Evolutionary conservation across 2,113 vertebrate species (phyloP), one percentile per base, ranked within the genome.

Genomic region (Podarcis muralis): DNA sequence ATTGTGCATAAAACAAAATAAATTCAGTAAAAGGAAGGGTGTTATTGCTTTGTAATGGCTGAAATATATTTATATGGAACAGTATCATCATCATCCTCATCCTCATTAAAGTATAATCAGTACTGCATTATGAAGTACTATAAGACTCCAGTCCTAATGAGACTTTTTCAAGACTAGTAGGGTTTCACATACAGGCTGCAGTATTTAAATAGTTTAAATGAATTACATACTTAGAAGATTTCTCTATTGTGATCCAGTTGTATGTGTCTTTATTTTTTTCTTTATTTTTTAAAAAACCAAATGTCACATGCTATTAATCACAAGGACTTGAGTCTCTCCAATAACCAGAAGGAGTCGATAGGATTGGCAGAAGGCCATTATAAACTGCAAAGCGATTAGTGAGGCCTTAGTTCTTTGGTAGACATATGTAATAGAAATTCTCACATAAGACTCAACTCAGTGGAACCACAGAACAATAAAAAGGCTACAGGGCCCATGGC

Each of bases 381-480:
- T 91, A 92, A 92, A 90, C 92, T 92, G 88, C 92, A 91, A 94
- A 84, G 81, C 87, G 84, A 83, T 94, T 93, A 96, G 85, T 81
- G 91, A 92, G 91, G 87, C 93, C 88, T 85, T 87, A 81, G 90
- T 87, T 93, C 84, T 80, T 92, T 76, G 87, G 87, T 87, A 88
- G 84, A 68, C 94, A 84, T 27, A 12, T 4, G 1, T 92, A 93
- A 92, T 93, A 95, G 93, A 94, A 91, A 84, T 95, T 97, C 95
- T 93, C 93, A 96, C 94, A 93, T 96, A 92, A 91, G 91, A 94
- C 97, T 88, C 93, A 90, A 93, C 90, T 93, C 91, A 93, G 35
- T 92, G 92, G 96, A 96, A 94, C 81, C 57, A 0, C 65, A 75
- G 90, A 95, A 97, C 93, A 97, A 97, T 96, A 91, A 92, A 90